A percentile compares a stretch with the other conserved stretches of the same genome.
phyloP scores from a whole-genome alignment of 2,888 invertebrate species.

The Pachycephus smyrnensis region DNA sequence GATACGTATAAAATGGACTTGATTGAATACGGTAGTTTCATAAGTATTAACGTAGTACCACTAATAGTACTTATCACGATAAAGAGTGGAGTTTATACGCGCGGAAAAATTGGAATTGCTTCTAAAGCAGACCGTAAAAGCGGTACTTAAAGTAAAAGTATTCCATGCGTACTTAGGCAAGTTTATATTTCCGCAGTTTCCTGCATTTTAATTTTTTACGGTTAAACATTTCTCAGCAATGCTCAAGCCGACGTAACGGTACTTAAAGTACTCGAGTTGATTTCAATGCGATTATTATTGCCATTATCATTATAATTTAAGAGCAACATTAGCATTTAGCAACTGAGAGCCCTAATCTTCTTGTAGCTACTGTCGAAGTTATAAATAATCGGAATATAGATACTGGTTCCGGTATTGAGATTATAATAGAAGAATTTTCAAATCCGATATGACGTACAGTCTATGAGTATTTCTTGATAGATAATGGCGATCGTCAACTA shows the following conservation, averaged over 20 bases:
- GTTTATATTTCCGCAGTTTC: conserved; percentile 35
- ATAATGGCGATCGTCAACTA: not conserved
- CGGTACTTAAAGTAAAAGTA: conserved; percentile 51
- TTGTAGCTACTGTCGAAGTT: not conserved
- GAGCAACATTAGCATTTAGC: not conserved
- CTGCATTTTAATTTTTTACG: conserved; percentile 28
- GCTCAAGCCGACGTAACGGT: not conserved
- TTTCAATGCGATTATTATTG: too few relatives aligned
- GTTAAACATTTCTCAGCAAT: not conserved
- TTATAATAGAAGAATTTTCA: not conserved
- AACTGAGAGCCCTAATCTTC: not conserved
- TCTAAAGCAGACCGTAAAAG: conserved; percentile 21
- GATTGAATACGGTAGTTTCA: not conserved
- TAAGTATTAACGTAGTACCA: not conserved
- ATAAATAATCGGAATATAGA: not conserved
- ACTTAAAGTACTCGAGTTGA: not conserved
- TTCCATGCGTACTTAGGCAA: conserved; percentile 32
- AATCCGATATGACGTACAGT: not conserved
- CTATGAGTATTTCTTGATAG: not conserved
- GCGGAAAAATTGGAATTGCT: not conserved
- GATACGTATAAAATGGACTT: not conserved
- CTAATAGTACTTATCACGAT: not conserved
- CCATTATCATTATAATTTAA: not conserved
- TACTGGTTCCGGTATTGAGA: not conserved
- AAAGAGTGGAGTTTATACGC: not conserved